Conservation (phyloP, 2,113 vertebrate genomes). For the Brachionichthys hirsutus region DNA sequence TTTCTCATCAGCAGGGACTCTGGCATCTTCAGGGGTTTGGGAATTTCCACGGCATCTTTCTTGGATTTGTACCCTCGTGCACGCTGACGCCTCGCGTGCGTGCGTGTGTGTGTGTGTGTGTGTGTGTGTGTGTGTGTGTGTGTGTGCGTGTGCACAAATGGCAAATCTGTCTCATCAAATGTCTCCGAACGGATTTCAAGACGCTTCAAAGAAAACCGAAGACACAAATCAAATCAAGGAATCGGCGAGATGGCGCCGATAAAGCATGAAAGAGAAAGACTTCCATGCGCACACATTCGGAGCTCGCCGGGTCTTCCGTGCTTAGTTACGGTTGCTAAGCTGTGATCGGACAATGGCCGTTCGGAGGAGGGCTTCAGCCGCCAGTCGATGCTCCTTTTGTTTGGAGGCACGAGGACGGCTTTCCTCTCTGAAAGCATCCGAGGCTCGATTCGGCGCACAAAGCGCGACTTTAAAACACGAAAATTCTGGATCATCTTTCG, state of each 20-base stretch:
- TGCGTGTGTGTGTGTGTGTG: too few relatives aligned
- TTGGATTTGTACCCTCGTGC: not conserved
- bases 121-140: too few relatives aligned
- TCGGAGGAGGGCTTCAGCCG: not conserved
- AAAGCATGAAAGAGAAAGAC: too few relatives aligned
- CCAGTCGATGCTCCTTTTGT: not conserved
- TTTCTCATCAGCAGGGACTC: constrained; percentile 26
- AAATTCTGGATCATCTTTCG: constrained; percentile 39
- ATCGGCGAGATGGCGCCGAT: not conserved
- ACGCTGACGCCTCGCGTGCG: constrained; percentile 1
- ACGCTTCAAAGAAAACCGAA: constrained; percentile 5
- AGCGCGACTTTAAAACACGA: constrained; percentile 14
- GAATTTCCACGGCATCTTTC: constrained; percentile 11
- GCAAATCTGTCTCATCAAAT: too few relatives aligned
- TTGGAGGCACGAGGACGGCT: not conserved
- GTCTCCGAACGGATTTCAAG: too few relatives aligned
- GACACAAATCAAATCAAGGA: too few relatives aligned
- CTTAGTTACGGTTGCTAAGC: not conserved
- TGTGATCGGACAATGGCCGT: not conserved
- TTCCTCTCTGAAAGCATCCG: constrained; percentile 1
- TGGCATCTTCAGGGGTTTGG: constrained; percentile 8
- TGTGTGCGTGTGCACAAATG: too few relatives aligned
- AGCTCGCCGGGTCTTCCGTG: not conserved
- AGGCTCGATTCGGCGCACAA: constrained; percentile 9
- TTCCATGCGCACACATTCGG: not conserved